These are phyloP conservation scores for Papilio dardanus DNA, from an alignment of 1,140 invertebrate genomes.

Conservation along the genomic window DNA sequence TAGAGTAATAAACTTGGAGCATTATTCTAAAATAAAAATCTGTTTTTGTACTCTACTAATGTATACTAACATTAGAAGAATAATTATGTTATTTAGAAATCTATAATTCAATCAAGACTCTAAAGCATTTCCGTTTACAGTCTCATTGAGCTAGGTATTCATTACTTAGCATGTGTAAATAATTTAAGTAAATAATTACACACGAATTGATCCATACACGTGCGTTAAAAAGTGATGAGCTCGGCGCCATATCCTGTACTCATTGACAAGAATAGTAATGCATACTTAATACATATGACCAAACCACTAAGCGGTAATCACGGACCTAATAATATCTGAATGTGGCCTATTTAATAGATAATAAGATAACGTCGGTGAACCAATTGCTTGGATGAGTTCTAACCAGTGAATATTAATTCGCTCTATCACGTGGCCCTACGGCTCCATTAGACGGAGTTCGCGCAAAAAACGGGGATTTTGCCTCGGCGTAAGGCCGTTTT, in stretches of 20 bases:
- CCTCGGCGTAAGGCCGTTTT: too few species aligned
- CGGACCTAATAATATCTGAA: not conserved
- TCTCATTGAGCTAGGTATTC: not conserved
- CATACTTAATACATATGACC: not conserved
- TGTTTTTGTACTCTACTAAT: too few species aligned
- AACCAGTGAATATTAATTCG: too few species aligned
- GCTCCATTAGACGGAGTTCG: too few species aligned
- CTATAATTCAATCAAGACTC: slow-evolving; percentile 1
- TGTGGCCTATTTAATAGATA: not conserved
- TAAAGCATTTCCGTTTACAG: not conserved
- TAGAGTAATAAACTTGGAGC: not conserved
- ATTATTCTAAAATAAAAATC: too few species aligned
- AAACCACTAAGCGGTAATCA: not conserved
- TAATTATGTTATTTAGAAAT: not conserved
- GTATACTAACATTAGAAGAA: not conserved
- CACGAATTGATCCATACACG: not conserved
- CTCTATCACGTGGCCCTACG: too few species aligned
- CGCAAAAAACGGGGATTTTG: too few species aligned
- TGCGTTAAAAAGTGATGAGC: slow-evolving; percentile 2
- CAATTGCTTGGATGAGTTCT: too few species aligned
- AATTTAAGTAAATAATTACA: not conserved
- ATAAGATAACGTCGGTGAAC: not conserved
- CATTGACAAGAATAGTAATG: not conserved
- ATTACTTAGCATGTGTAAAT: not conserved
- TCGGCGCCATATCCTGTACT: not conserved